Base-by-base conservation (phyloP, 2,888 invertebrate genomes). In the Clostera curtula region DNA sequence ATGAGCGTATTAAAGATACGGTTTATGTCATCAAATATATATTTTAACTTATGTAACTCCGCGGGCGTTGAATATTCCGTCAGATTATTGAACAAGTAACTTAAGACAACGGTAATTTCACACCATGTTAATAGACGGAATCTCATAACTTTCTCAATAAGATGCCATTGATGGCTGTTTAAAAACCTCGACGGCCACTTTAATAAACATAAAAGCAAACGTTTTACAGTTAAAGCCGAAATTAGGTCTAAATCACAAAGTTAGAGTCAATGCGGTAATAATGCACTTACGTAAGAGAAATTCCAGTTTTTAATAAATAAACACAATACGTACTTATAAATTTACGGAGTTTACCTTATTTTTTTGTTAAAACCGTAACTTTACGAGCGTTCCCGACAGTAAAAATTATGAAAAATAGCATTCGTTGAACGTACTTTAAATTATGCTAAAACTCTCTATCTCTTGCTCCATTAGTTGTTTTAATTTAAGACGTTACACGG, bases 1-100 rank as follows among this genome's bases (percentile, higher is more conserved):
- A 68, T 72, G 67, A 65, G 53, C 63, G 57, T 63, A 65, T 69
- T 70, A 63, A 57, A 56, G 65, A 62, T 65, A 60, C 58, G 62
- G 60, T 66, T 67, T 61, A 66, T 49, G 53, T 46, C 46, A 43
- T 47, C 44, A 42, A 38, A 45, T 49, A 50, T n/a, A n/a, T 49
- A 52, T 43, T 53, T 47, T 42, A 49, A 55, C 52, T 52, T 55
- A 50, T 49, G 53, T 54, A 27, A 38, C 67, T 56, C 72, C 53
- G 58, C 68, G 50, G 71, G 69, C 56, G 61, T 49, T 51, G 55
- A 60, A 60, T 34, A 29, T 26, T 21, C 13, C 13, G 31, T 25
- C 34, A 32, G 40, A 44, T 42, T 42, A 46, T 42, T 32, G 29
- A 34, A 21, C 35, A 33, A 37, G 29, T 47, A 47, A 49, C 50